Percentiles rank a stretch among this genome's conserved stretches.
phyloP scores from a whole-genome alignment of 2,797 vertebrate species.

The Heliangelus exortis region DNA sequence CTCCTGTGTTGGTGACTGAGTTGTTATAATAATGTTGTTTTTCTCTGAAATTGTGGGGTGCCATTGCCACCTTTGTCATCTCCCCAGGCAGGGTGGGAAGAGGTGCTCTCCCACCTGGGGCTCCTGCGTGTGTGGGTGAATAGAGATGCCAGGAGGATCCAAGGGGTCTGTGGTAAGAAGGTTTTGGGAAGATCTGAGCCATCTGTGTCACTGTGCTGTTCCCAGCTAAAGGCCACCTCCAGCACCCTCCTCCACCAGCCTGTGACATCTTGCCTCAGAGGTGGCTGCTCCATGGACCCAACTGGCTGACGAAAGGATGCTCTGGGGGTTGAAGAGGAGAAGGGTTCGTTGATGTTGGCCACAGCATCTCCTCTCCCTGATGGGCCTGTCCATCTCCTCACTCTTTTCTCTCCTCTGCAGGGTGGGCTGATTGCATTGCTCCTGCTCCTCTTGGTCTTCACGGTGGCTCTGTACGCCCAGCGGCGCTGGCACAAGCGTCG shows the following conservation, averaged over 20 bases:
- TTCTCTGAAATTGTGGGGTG: not conserved
- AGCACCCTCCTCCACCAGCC: not conserved
- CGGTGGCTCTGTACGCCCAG: constrained; percentile 92
- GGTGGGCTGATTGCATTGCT: constrained; percentile 95
- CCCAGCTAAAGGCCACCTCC: not conserved
- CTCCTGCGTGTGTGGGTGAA: accelerated
- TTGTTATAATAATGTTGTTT: not conserved
- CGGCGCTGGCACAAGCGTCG: constrained; percentile 94
- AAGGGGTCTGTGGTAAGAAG: not conserved
- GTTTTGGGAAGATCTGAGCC: not conserved
- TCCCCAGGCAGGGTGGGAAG: accelerated
- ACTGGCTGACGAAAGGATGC: accelerated
- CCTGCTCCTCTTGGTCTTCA: constrained; percentile 94
- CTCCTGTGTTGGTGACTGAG: not conserved
- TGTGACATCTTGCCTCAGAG: not conserved
- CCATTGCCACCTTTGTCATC: not conserved
- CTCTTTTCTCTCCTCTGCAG: constrained; percentile 70
- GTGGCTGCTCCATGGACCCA: not conserved
- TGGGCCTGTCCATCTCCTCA: not conserved
- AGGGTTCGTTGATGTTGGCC: accelerated
- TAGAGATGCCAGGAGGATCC: no score
- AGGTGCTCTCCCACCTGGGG: accelerated
- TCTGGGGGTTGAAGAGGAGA: not conserved
- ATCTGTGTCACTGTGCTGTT: not conserved
- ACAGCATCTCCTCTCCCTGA: not conserved